Evolutionary conservation across 2,888 invertebrate species (phyloP).

Genomic region (Theretra japonica): DNA sequence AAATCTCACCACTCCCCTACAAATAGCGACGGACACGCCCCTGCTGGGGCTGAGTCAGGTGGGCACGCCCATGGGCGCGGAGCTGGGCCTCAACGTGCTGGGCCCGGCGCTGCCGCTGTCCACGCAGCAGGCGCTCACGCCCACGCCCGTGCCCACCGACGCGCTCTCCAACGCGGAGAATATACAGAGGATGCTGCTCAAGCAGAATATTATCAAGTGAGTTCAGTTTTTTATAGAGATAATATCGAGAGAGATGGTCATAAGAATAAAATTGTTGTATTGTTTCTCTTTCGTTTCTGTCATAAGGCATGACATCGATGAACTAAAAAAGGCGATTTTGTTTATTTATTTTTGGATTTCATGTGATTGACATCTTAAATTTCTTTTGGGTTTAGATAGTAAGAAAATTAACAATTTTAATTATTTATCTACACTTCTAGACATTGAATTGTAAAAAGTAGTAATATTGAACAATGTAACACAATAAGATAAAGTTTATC

Average conservation of each 20-base stretch:
- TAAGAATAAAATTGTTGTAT: too few relatives aligned
- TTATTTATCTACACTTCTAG: too few relatives aligned
- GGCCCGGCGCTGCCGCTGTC: conserved; percentile 50
- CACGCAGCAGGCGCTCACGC: conserved; percentile 56
- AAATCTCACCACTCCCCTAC: conserved; percentile 71
- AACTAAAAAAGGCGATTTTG: too few relatives aligned
- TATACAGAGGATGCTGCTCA: conserved; percentile 79
- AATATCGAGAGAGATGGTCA: neutral
- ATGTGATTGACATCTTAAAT: too few relatives aligned
- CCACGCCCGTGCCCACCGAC: conserved; percentile 58
- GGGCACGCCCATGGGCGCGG: conserved; percentile 68
- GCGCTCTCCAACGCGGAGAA: conserved; percentile 72
- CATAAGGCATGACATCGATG: too few relatives aligned
- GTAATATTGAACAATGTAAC: too few relatives aligned
- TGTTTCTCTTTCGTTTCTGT: too few relatives aligned
- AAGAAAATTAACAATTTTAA: too few relatives aligned
- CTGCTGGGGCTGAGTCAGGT: conserved; percentile 69
- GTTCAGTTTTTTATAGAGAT: conserved; percentile 40
- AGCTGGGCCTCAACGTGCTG: conserved; percentile 58
- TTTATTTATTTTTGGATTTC: too few relatives aligned
- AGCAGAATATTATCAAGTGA: conserved; percentile 82
- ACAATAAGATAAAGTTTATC: neutral
- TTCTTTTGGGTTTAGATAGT: too few relatives aligned
- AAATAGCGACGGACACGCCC: conserved; percentile 74
- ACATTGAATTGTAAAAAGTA: too few relatives aligned